phyloP scores from a whole-genome alignment of 2,113 vertebrate species.

The Pelmatolapia mariae region DNA sequence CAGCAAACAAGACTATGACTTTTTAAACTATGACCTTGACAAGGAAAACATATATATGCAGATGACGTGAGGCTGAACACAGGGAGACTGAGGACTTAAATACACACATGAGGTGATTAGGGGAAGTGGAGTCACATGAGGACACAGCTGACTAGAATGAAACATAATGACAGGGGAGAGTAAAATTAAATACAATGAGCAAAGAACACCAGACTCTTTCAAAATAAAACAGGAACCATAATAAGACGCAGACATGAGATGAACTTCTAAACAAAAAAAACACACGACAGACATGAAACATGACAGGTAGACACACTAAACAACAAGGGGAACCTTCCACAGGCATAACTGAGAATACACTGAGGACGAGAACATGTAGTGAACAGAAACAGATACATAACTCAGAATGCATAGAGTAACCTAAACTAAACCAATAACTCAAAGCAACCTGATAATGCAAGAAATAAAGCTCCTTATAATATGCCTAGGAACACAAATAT shows the following conservation, averaged over 20 bases:
- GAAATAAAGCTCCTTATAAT: neutral
- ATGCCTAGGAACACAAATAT: neutral
- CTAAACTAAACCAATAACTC: neutral
- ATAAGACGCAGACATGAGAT: neutral
- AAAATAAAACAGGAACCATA: neutral
- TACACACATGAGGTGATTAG: neutral
- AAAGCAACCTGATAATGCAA: neutral
- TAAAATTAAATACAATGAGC: neutral
- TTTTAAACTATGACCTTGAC: neutral
- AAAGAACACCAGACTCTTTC: neutral
- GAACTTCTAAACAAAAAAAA: neutral
- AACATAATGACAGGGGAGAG: neutral
- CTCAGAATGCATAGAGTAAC: neutral
- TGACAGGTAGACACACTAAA: neutral
- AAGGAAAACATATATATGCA: accelerated
- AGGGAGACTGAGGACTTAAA: neutral
- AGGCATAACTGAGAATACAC: neutral
- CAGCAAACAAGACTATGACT: neutral
- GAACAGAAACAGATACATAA: neutral
- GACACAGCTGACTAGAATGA: neutral
- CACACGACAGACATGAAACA: neutral
- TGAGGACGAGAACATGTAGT: neutral
- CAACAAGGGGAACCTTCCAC: neutral
- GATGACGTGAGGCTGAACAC: accelerated
- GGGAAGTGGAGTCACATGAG: neutral